Evolutionary conservation across 2,797 vertebrate genomes (phyloP).

Genomic region (Schizothorax lantsangensis): DNA sequence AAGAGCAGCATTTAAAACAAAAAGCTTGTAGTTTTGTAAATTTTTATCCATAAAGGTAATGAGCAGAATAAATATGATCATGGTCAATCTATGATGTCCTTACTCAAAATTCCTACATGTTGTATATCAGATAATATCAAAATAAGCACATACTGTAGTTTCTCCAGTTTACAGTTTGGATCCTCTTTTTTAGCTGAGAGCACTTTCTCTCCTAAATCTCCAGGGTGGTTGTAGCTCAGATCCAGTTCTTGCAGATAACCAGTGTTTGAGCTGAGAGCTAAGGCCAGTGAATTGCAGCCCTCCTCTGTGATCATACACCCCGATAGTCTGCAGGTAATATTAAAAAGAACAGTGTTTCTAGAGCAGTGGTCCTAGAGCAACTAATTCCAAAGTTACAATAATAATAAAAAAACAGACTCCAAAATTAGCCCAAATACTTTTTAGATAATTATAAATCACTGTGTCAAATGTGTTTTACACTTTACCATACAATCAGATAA

Average conservation of each 20-base stretch:
- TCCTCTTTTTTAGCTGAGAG: slow-evolving; percentile 19
- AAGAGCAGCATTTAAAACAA: background rate
- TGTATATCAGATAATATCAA: background rate
- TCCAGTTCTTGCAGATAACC: slow-evolving; percentile 47
- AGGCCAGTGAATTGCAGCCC: slow-evolving; percentile 24
- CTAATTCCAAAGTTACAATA: background rate
- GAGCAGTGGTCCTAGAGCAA: background rate
- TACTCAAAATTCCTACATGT: background rate
- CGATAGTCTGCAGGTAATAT: slow-evolving; percentile 44
- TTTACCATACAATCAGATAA: background rate
- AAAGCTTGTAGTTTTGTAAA: background rate
- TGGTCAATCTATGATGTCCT: background rate
- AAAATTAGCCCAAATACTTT: background rate
- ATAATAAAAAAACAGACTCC: background rate
- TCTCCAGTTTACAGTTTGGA: slow-evolving; percentile 42
- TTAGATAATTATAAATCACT: background rate
- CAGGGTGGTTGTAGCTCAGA: slow-evolving; percentile 50
- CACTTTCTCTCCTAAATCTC: background rate
- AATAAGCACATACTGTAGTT: slow-evolving; percentile 45
- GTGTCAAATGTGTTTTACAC: background rate
- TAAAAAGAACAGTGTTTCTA: background rate
- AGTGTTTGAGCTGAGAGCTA: slow-evolving; percentile 42
- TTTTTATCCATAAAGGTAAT: background rate
- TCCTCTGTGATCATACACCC: slow-evolving; percentile 39
- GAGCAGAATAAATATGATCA: background rate